Evolutionary conservation across 2,888 invertebrate genomes (phyloP).

Genomic region (Andrena trimmerana): DNA sequence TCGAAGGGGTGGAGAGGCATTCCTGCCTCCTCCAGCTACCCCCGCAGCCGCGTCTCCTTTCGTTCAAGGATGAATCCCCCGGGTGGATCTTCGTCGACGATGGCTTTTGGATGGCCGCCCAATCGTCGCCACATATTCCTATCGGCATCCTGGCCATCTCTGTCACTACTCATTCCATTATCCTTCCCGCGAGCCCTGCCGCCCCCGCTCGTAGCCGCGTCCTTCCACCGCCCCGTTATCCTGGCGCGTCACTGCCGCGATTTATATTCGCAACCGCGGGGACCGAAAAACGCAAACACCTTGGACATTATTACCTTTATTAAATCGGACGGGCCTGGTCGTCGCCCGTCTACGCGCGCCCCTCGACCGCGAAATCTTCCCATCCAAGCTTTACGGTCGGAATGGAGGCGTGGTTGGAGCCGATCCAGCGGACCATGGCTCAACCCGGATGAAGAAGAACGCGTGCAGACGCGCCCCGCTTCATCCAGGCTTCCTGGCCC

Average conservation of each 20-base stretch:
- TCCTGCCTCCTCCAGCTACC: constrained; percentile 26
- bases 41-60: constrained; percentile 17
- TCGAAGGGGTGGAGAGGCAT: constrained; percentile 28
- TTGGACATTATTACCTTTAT: constrained; percentile 84
- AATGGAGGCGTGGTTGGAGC: constrained; percentile 80
- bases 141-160: constrained; percentile 63
- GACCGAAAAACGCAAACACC: constrained; percentile 80
- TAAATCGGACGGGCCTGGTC: constrained; percentile 63
- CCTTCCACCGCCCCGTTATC: constrained; percentile 32
- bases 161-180: constrained; percentile 53
- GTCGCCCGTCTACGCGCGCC: constrained; percentile 5
- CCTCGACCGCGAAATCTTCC: constrained; percentile 54
- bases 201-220: constrained; percentile 31
- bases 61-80: constrained; percentile 61
- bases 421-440: constrained; percentile 69
- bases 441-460: constrained; percentile 43
- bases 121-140: constrained; percentile 82
- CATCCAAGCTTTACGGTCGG: constrained; percentile 72
- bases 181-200: constrained; percentile 33
- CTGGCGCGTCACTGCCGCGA: constrained; percentile 59
- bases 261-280: constrained; percentile 68
- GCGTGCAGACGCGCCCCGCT: constrained; percentile 28
- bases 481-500: constrained; percentile 15
- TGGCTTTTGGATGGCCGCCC: constrained; percentile 83
- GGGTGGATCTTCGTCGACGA: constrained; percentile 66